phyloP scores from a whole-genome alignment of 2,888 invertebrate species.

The Rugalucina vietnamica region DNA sequence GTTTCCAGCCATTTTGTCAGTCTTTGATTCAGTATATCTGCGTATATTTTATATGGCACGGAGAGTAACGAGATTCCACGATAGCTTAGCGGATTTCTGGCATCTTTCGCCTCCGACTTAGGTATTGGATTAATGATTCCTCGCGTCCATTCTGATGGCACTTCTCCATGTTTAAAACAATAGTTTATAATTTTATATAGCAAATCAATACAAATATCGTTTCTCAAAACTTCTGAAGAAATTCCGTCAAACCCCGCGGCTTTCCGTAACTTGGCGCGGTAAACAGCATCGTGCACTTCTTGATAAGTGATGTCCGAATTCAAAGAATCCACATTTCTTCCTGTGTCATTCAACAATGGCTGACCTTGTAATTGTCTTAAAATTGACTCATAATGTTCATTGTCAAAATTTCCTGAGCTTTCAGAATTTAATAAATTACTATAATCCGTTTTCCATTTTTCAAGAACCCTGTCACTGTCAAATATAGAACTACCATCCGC shows the following conservation, averaged over 20 bases:
- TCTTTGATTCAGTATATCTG: conserved; percentile 23
- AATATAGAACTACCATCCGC: not conserved
- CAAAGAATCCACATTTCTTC: not conserved
- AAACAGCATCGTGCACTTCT: conserved; percentile 9
- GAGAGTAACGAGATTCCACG: conserved; percentile 24
- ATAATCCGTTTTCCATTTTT: not conserved
- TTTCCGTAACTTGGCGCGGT: conserved; percentile 3
- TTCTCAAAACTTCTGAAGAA: conserved; percentile 9
- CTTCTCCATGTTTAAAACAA: conserved; percentile 13
- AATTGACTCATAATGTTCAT: too few species aligned
- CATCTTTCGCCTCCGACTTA: conserved; percentile 15
- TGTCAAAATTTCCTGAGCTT: not conserved
- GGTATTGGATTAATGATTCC: conserved; percentile 13
- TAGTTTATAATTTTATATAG: not conserved
- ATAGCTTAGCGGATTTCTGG: conserved; percentile 24
- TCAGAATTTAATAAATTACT: not conserved
- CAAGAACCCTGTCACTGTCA: not conserved
- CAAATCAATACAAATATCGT: not conserved
- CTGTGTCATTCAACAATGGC: not conserved
- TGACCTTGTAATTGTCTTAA: too few species aligned
- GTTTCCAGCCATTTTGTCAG: conserved; percentile 12
- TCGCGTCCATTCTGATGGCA: conserved; percentile 6
- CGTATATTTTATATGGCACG: conserved; percentile 20
- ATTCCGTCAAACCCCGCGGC: conserved; percentile 11
- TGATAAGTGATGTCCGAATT: conserved; percentile 14